Conservation (phyloP, 2,888 invertebrate species). For the Meliscaeva auricollis region DNA sequence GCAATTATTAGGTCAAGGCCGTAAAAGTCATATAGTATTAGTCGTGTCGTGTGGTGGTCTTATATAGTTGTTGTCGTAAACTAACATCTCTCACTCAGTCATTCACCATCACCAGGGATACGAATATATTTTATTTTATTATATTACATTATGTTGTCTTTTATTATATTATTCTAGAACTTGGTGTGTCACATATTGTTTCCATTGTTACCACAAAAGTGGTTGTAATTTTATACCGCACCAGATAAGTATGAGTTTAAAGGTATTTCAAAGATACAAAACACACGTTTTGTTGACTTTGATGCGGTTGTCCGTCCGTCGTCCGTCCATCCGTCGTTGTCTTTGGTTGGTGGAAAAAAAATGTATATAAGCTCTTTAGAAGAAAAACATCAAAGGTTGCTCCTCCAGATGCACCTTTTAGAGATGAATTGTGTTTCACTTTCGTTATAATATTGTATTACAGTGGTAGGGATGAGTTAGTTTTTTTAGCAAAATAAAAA, state of each 20-base stretch:
- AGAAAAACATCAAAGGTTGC: slow-evolving; percentile 61
- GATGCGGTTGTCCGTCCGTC: neutral
- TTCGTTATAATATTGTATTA: slow-evolving; percentile 39
- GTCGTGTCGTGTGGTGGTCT: neutral
- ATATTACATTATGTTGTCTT: neutral
- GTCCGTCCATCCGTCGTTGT: no score
- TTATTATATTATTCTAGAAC: slow-evolving; percentile 1
- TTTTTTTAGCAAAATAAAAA: neutral
- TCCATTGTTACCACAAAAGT: slow-evolving; percentile 62
- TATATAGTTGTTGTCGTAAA: slow-evolving; percentile 16
- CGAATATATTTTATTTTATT: slow-evolving; percentile 9
- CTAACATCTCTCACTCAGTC: slow-evolving; percentile 31
- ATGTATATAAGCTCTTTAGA: slow-evolving; percentile 5
- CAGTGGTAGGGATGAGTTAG: neutral
- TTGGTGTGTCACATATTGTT: slow-evolving; percentile 32
- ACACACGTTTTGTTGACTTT: slow-evolving; percentile 13
- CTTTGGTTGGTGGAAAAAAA: neutral
- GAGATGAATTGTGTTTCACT: slow-evolving; percentile 46
- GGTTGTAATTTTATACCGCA: slow-evolving; percentile 62
- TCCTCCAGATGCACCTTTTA: slow-evolving; percentile 38
- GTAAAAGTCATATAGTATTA: slow-evolving; percentile 21
- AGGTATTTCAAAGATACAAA: slow-evolving; percentile 28
- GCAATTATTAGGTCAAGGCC: slow-evolving; percentile 72
- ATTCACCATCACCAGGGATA: slow-evolving; percentile 32
- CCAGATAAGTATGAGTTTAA: neutral